Percentiles rank a stretch among this genome's conserved stretches.
Evolutionary conservation across 2,113 vertebrate genomes (phyloP).

Genomic region (Ammodytes dubius): DNA sequence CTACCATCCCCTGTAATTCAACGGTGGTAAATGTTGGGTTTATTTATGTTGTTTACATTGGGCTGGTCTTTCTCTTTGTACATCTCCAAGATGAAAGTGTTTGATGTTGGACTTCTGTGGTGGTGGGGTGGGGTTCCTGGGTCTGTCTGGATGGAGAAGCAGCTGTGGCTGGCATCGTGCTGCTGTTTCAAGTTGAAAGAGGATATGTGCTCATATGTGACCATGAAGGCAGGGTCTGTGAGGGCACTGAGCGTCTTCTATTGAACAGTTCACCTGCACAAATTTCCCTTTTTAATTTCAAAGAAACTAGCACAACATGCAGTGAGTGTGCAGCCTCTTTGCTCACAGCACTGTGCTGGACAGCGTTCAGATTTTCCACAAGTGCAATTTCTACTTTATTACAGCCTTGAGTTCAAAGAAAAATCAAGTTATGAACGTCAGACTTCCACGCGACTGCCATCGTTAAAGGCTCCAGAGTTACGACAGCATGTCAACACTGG

Average conservation of each 20-base stretch:
- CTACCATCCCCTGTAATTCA: background rate
- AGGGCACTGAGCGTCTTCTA: background rate
- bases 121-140: slow-evolving; percentile 42
- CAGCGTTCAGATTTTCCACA: slow-evolving; percentile 43
- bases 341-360: slow-evolving; percentile 6
- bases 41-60: slow-evolving; percentile 20
- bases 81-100: slow-evolving; percentile 13
- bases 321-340: slow-evolving; percentile 16
- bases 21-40: background rate
- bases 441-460: slow-evolving; percentile 43
- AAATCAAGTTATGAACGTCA: slow-evolving; percentile 67
- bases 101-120: slow-evolving; percentile 31
- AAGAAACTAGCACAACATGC: slow-evolving; percentile 18
- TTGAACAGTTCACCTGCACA: slow-evolving; percentile 34
- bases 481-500: slow-evolving; percentile 68
- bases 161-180: slow-evolving; percentile 43
- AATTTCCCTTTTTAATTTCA: slow-evolving; percentile 45
- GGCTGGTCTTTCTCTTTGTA: slow-evolving; percentile 5
- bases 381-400: slow-evolving; percentile 50
- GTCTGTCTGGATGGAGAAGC: slow-evolving; percentile 46
- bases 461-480: slow-evolving; percentile 61
- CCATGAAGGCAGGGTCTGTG: slow-evolving; percentile 4
- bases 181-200: slow-evolving; percentile 41
- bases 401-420: slow-evolving; percentile 55
- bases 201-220: slow-evolving; percentile 21